Conservation (phyloP, 2,113 vertebrate species). For the Hippoglossus stenolepis region DNA sequence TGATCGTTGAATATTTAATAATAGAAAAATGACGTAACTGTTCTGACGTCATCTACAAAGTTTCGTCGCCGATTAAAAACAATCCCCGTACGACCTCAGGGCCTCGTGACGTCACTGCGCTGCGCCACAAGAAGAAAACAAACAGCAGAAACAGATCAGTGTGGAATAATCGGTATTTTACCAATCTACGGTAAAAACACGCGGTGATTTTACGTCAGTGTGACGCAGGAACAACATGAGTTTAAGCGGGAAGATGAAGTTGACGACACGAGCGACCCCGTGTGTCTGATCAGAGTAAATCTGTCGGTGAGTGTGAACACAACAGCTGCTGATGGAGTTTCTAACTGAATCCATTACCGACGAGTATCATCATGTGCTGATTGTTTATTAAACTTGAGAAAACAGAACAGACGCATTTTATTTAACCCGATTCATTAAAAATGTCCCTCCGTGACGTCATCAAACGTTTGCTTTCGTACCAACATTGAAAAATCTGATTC, state of each 20-base stretch:
- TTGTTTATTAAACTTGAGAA: too few relatives aligned
- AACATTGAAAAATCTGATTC: too few relatives aligned
- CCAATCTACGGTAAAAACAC: not conserved
- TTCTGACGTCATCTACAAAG: not conserved
- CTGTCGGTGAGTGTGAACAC: not conserved
- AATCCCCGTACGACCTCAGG: not conserved
- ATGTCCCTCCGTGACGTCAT: not conserved
- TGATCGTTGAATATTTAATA: too few relatives aligned
- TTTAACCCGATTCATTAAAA: not conserved
- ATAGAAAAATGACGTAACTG: not conserved
- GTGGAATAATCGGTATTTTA: too few relatives aligned
- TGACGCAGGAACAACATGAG: not conserved
- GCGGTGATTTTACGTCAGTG: not conserved
- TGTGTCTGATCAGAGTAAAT: not conserved
- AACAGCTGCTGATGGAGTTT: too few relatives aligned
- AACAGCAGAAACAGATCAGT: not conserved
- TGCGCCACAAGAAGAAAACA: slow-evolving; percentile 56
- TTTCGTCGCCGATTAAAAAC: not conserved
- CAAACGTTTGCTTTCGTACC: not conserved
- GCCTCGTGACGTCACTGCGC: slow-evolving; percentile 18
- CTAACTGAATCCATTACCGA: too few relatives aligned
- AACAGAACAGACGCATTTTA: too few relatives aligned
- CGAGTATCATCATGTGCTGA: too few relatives aligned
- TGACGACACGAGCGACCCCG: not conserved
- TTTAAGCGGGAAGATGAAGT: not conserved